Base-by-base conservation (phyloP, 2,113 vertebrate species). In the Pogona vitticeps region DNA sequence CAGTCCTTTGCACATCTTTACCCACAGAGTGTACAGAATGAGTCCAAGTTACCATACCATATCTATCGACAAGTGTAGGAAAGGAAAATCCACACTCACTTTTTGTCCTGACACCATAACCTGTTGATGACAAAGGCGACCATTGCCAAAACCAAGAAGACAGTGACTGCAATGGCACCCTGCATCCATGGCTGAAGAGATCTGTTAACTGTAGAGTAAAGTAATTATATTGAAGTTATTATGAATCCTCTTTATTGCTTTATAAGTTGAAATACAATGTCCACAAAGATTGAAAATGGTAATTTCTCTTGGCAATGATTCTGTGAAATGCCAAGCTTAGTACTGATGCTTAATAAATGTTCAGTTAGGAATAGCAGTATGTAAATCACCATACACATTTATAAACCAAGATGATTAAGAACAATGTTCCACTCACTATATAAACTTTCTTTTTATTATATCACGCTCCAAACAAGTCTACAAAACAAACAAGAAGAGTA, bases 81-180 rank as follows among this genome's bases (percentile, higher is more conserved):
- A 20, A 46, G 23, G 21, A 67, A 7, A 0, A 31, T 9, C 2
- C 36, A n/a, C 52, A 95, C 94, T 94, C 91, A 97, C 97, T 89
- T 93, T 78, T 96, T 56, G 1, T 93, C 76, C 33, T 94, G 94
- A 79, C 96, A 98, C 97, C 97, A 98, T 72, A 96, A 93, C 88
- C 93, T 97, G 87, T 98, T 98, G 84, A 97, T 91, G 12, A 98
- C 90, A 46, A 98, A 92, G 70, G 52, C 82, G 0, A 97, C 86
- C 3, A 97, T 97, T 1, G 95, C 78, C 0, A 98, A 95, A 85
- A 97, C 96, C 78, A 98, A 96, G 93, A 98, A 98, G 2, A 93
- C 95, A 0, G 59, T 83, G 26, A 98, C 94, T 0, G 98, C 97
- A 0, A 98, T 97, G 63, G 97, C 87, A 5, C 97, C 98, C 0